These are phyloP conservation scores for Seira ritae DNA, from an alignment of 2,888 invertebrate species.

Conservation along the genomic window DNA sequence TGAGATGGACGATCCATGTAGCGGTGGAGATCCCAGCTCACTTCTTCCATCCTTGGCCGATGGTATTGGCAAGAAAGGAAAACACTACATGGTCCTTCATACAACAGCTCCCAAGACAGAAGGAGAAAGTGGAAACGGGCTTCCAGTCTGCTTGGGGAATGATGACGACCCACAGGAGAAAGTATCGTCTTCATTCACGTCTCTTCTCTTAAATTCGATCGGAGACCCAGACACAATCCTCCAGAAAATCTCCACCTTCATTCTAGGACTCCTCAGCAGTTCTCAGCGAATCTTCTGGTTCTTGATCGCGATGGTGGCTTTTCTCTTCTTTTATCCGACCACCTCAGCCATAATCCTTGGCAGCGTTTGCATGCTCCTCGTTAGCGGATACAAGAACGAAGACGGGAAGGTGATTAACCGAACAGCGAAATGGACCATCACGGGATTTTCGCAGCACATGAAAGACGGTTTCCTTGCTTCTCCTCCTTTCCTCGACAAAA, in stretches of 20 bases:
- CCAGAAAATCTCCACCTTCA: not conserved
- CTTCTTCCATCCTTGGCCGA: not conserved
- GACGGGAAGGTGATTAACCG: conserved; percentile 19
- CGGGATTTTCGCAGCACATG: conserved; percentile 48
- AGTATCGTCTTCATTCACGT: conserved; percentile 1
- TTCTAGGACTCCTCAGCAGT: conserved; percentile 30
- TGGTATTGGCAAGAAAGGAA: not conserved
- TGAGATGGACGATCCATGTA: conserved; percentile 6
- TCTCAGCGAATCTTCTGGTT: conserved; percentile 38
- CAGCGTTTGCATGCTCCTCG: not conserved
- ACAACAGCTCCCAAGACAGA: not conserved
- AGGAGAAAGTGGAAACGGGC: not conserved
- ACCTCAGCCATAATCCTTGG: not conserved
- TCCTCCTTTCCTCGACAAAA: conserved; percentile 53
- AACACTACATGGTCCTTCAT: conserved; percentile 31
- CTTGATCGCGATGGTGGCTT: not conserved
- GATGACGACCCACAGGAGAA: not conserved
- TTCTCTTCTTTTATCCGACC: conserved; percentile 33
- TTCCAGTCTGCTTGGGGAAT: too few relatives aligned
- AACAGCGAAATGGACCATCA: conserved; percentile 52
- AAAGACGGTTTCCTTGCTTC: conserved; percentile 55
- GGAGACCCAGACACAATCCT: conserved; percentile 16
- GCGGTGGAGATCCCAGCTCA: not conserved
- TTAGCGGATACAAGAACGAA: conserved; percentile 26
- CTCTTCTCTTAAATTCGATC: not conserved